Conservation (phyloP, 2,113 vertebrate genomes). For the Calidris pygmaea region DNA sequence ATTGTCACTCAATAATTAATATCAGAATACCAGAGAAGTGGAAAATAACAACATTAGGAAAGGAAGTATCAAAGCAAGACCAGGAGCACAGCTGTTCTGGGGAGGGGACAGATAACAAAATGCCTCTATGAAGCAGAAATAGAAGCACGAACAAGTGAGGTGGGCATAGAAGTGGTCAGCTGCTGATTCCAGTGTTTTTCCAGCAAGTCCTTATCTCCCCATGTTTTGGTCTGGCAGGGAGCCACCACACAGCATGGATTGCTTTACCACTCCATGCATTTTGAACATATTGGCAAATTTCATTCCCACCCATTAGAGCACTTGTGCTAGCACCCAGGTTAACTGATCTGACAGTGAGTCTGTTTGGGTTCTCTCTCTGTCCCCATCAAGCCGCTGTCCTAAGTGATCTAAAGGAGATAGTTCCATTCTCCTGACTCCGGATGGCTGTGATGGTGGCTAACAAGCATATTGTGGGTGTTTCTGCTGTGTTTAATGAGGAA, state of each 20-base stretch:
- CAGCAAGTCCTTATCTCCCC: not conserved
- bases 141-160: not conserved
- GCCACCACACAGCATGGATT: not conserved
- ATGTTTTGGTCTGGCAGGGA: not conserved
- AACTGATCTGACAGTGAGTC: not conserved
- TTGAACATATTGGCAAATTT: not conserved
- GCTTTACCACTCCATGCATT: not conserved
- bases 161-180: accelerated
- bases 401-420: not conserved
- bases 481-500: not conserved
- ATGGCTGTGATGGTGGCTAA: not conserved
- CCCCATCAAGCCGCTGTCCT: not conserved
- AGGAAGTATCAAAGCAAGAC: not conserved
- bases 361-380: not conserved
- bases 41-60: not conserved
- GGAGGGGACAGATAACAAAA: not conserved
- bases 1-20: not conserved
- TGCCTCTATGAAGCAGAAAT: not conserved
- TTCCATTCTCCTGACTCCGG: not conserved
- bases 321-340: not conserved
- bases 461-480: not conserved
- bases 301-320: accelerated
- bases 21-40: not conserved
- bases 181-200: not conserved
- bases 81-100: not conserved